Evolutionary conservation across 2,797 vertebrate genomes (phyloP), one percentile per base, ranked within the genome.

Genomic region (Fistularia commersonii): DNA sequence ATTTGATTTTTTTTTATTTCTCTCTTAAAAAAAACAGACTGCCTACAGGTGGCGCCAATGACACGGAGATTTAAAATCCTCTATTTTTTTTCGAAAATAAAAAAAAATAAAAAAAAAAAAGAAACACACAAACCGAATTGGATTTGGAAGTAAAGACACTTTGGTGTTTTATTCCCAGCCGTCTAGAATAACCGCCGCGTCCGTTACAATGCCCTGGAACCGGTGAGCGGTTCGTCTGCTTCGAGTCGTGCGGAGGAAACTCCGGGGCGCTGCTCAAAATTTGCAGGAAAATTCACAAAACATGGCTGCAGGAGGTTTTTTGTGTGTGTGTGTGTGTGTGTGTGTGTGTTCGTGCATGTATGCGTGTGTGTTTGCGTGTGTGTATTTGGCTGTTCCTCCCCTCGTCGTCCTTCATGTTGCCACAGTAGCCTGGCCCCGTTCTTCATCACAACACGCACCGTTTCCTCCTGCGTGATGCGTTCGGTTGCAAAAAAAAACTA

Each of bases 221-320:
- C 14, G 23, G 45, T 66, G 49, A 41, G 1, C 1, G 11, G 13
- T 8, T 0, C 0, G 11, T 11, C 49, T 2, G 7, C 45, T 5
- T 14, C 6, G 55, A 72, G 48, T 61, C 58, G 35, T 35, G 12
- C 40, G 31, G 23, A 33, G 41, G 55, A 64, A 77, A 84, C 80
- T 83, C 75, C 49, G 68, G 65, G 67, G 76, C 70, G 61, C 66
- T 66, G 79, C 66, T 68, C 54, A 74, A 23, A 89, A 89, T 88
- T 89, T 83, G 66, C 56, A 66, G 60, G 57, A 76, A 89, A 85
- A 84, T 82, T 89, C 82, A 85, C 64, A 83, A 91, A 92, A 92
- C 88, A 92, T 92, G 91, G 91, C 91, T 90, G 88, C 88, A 90
- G 76, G 86, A 87, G 85, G 84, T 90, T 91, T 89, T 90, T 85